phyloP scores from a whole-genome alignment of 2,113 vertebrate genomes.

The Marmota monax region DNA sequence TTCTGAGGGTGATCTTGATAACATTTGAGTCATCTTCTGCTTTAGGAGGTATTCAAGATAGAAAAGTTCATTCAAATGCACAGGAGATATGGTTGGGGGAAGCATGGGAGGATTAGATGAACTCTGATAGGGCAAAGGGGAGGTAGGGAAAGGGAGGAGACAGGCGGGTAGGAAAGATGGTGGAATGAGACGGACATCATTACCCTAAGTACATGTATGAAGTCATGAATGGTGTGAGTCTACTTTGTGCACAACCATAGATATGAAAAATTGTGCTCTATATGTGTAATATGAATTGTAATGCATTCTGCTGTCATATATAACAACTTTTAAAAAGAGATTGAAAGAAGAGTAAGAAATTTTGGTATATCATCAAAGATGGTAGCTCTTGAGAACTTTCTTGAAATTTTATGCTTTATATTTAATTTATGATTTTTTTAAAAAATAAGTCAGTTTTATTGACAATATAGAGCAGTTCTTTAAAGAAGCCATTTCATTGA shows the following conservation, averaged over 20 bases:
- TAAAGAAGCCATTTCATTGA: neutral
- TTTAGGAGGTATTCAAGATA: neutral
- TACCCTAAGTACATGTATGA: too few species aligned
- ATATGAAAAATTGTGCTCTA: too few species aligned
- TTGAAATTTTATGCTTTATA: neutral
- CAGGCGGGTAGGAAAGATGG: too few species aligned
- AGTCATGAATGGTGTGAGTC: too few species aligned
- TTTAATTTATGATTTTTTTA: constrained; percentile 27
- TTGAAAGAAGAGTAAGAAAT: neutral
- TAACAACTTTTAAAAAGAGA: too few species aligned
- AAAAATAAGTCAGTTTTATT: constrained; percentile 14
- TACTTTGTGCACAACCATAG: too few species aligned
- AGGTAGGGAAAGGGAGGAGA: too few species aligned
- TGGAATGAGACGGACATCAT: too few species aligned
- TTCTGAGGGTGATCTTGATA: neutral
- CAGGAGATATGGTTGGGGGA: neutral
- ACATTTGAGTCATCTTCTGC: neutral
- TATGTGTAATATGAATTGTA: too few species aligned
- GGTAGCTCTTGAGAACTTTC: neutral
- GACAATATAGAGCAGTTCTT: constrained; percentile 17
- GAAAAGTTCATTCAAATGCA: neutral
- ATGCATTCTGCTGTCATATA: too few species aligned
- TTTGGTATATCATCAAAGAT: neutral
- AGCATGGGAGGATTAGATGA: too few species aligned
- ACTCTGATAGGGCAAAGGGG: too few species aligned